These are phyloP conservation scores for Orchestia grillus DNA, from an alignment of 1,140 invertebrate genomes.

Conservation along the genomic window DNA sequence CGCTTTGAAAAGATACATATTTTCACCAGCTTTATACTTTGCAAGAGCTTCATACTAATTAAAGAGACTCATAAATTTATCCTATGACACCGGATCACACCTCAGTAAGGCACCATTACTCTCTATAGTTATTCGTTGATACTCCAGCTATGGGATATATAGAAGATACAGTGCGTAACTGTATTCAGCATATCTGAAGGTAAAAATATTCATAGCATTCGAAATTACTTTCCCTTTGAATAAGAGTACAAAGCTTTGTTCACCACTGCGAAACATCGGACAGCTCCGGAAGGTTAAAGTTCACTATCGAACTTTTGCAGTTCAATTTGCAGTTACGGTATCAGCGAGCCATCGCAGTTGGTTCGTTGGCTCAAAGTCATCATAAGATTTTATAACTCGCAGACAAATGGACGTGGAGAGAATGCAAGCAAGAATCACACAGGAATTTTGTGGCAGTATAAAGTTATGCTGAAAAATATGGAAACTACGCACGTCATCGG, in stretches of 20 bases:
- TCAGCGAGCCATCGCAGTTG: conserved; percentile 10
- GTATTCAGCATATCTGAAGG: neutral
- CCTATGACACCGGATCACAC: too few relatives aligned
- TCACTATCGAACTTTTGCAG: conserved; percentile 31
- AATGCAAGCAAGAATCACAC: neutral
- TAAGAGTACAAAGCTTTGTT: neutral
- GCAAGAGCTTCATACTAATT: too few relatives aligned
- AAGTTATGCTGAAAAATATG: neutral
- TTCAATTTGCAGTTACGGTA: conserved; percentile 37
- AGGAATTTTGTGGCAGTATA: neutral
- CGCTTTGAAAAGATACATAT: too few relatives aligned
- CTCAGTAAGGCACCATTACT: neutral
- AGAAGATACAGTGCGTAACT: neutral
- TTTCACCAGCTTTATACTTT: too few relatives aligned
- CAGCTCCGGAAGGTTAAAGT: conserved; percentile 1
- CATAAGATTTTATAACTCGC: neutral
- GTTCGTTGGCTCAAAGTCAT: conserved; percentile 7
- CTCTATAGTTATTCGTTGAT: neutral
- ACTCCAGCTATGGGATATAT: neutral
- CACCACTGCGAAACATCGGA: neutral
- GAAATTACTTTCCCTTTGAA: neutral
- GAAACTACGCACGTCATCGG: neutral
- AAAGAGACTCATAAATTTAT: too few relatives aligned
- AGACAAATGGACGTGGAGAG: neutral
- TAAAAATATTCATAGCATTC: neutral